A percentile compares a stretch with the other conserved stretches of the same genome.
Conservation (phyloP, 2,113 vertebrate genomes). For the Saguinus midas region DNA sequence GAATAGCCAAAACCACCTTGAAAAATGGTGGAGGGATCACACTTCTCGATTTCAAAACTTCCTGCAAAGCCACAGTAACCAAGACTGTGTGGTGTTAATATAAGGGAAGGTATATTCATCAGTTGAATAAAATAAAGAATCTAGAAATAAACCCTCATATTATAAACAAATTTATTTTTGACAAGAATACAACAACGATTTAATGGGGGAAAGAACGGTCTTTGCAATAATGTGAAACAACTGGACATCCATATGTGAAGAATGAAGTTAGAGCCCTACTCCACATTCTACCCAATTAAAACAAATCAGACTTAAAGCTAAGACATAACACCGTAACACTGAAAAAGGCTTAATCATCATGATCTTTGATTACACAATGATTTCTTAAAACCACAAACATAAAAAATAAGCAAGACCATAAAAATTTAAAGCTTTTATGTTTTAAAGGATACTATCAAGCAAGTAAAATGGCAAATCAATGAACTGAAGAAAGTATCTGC, state of each 20-base stretch:
- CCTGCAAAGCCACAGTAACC: too few relatives aligned
- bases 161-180: not conserved
- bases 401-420: not conserved
- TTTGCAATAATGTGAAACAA: slow-evolving; percentile 4
- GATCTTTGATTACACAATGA: not conserved
- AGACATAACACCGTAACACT: not conserved
- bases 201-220: not conserved
- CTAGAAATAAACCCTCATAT: too few relatives aligned
- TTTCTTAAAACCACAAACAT: slow-evolving; percentile 1
- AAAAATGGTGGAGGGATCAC: too few relatives aligned
- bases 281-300: not conserved
- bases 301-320: not conserved
- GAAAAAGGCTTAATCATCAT: not conserved
- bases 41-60: too few relatives aligned
- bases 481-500: too few relatives aligned
- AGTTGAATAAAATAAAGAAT: too few relatives aligned
- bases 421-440: not conserved
- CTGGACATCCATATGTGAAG: not conserved
- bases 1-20: too few relatives aligned
- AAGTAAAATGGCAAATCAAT: too few relatives aligned
- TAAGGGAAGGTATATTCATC: too few relatives aligned
- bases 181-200: not conserved
- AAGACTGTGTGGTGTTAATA: too few relatives aligned
- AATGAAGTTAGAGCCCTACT: not conserved
- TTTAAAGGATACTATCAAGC: too few relatives aligned